Conservation (phyloP, 1,140 invertebrate species). For the Anoplophora glabripennis region DNA sequence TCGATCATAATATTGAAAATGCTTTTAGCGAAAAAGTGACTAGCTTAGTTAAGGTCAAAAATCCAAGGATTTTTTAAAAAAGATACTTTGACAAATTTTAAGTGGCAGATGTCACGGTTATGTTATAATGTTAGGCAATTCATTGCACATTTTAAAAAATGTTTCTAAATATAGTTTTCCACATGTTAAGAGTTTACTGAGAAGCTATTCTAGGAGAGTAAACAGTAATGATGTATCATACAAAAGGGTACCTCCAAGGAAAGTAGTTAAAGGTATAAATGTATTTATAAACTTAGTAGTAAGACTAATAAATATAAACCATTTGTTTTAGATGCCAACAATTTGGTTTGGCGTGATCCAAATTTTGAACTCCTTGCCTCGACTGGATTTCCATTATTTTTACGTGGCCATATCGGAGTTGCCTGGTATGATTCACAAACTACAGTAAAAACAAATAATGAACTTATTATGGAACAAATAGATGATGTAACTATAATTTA, state of each 20-base stretch:
- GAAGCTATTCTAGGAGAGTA: background rate
- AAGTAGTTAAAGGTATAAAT: constrained; percentile 9
- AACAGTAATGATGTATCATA: background rate
- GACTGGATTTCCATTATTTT: constrained; percentile 63
- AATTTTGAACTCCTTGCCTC: constrained; percentile 65
- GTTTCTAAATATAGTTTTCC: background rate
- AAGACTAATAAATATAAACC: constrained; percentile 6
- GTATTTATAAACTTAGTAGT: background rate
- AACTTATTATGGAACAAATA: constrained; percentile 42
- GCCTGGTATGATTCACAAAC: constrained; percentile 58
- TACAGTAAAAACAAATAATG: constrained; percentile 44
- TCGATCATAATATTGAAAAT: too few relatives aligned
- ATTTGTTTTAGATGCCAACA: constrained; percentile 29
- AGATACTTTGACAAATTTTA: too few relatives aligned
- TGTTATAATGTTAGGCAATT: too few relatives aligned
- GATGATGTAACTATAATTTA: constrained; percentile 21
- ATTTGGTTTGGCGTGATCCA: constrained; percentile 47
- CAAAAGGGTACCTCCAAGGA: background rate
- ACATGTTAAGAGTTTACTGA: constrained; percentile 1
- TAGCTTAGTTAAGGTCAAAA: too few relatives aligned
- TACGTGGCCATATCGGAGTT: constrained; percentile 68
- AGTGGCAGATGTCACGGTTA: too few relatives aligned
- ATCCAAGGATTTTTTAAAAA: too few relatives aligned
- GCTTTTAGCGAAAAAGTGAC: too few relatives aligned
- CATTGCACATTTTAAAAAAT: background rate